phyloP scores from a whole-genome alignment of 2,888 invertebrate species.

The Drosophila mimica region DNA sequence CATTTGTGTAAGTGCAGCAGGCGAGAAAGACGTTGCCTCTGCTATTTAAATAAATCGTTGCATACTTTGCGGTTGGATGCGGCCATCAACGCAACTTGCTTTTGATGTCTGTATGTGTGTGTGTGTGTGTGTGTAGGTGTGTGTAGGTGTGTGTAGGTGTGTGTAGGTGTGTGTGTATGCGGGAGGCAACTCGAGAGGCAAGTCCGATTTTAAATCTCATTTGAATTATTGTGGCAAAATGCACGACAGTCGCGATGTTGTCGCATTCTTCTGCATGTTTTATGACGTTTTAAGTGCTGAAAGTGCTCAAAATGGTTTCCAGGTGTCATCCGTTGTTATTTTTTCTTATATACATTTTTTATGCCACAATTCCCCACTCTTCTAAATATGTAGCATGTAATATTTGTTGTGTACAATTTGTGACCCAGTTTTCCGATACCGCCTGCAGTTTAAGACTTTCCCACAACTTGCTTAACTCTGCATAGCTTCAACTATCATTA shows the following conservation, averaged over 20 bases:
- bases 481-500: not conserved
- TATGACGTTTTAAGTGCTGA: constrained; percentile 71
- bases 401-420: constrained; percentile 33
- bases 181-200: constrained; percentile 1
- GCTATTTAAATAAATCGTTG: constrained; percentile 82
- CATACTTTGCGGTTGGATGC: constrained; percentile 80
- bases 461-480: not conserved
- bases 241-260: constrained; percentile 68
- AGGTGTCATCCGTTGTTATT: constrained; percentile 54
- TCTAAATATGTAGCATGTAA: constrained; percentile 10
- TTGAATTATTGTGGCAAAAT: constrained; percentile 82
- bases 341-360: not conserved
- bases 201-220: constrained; percentile 80
- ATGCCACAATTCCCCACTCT: not conserved
- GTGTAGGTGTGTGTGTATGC: constrained; percentile 10
- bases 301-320: constrained; percentile 60
- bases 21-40: constrained; percentile 60
- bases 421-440: constrained; percentile 54
- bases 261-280: constrained; percentile 68
- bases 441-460: constrained; percentile 44
- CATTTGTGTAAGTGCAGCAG: constrained; percentile 63
- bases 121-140: constrained; percentile 5
- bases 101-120: not conserved
- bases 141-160: constrained; percentile 8
- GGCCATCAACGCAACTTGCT: constrained; percentile 54